Evolutionary conservation across 2,113 vertebrate species (phyloP), one percentile per base, ranked within the genome.

Genomic region (Neodon shergylaensis): DNA sequence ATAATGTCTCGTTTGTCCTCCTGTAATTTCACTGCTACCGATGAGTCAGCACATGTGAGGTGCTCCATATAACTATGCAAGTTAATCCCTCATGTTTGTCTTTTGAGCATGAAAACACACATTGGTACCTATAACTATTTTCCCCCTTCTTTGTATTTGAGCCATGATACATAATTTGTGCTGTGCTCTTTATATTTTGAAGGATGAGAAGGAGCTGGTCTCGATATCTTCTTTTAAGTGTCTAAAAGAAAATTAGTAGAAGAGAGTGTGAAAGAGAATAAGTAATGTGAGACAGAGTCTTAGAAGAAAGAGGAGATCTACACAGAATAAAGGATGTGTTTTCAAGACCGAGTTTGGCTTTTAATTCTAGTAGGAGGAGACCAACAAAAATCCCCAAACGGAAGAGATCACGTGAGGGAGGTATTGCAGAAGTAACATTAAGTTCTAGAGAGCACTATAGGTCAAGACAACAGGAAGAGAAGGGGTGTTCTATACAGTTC

Each of bases 401-500:
- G 26, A 28, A 83, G 61, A 63, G 21, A 9, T 73, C 49, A 2
- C 12, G 52, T 58, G 42, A 0, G 7, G 26, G 47, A 36, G 6
- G 47, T 8, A 21, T 74, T 49, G 12, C 13, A 44, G 36, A 44
- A 13, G 36, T 2, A 17, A 12, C 77, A 0, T 8, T 1, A 5
- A 7, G 36, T 39, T 16, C 66, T 36, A 0, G 33, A 36, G 28
- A 85, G 19, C n/a, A 0, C 44, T 49, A 49, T 8, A 3, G n/a
- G 28, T 54, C 7, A 0, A 2, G 7, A 21, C 1, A 39, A n/a
- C 13, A 54, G 31, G 70, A 31, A 7, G 68, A 42, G 28, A 68
- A 54, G 21, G 44, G 11, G 3, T 11, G 44, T 26, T 63, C 5
- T 4, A 1, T 28, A 3, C 1, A 2, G 11, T 5, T 31, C 33